Conservation (phyloP, 2,113 vertebrate species). For the Machaerirhynchus nigripectus region DNA sequence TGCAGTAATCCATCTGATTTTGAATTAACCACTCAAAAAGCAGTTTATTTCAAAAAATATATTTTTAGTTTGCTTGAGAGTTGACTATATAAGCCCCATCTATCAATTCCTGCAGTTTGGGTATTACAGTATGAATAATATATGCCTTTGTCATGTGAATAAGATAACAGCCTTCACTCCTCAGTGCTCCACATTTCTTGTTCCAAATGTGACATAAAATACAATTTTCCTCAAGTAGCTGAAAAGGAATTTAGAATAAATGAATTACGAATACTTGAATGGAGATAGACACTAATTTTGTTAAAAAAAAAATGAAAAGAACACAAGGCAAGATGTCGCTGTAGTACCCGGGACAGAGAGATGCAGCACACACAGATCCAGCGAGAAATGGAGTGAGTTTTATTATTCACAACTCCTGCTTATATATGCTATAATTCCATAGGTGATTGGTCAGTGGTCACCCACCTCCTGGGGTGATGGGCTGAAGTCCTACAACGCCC, state of each 20-base stretch:
- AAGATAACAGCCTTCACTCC: conserved; percentile 46
- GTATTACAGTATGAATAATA: conserved; percentile 55
- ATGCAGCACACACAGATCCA: no score
- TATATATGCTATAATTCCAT: no score
- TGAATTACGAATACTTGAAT: background rate
- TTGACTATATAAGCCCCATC: conserved; percentile 10
- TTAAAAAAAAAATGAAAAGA: background rate
- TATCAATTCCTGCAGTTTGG: conserved; percentile 32
- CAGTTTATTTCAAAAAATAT: conserved; percentile 31
- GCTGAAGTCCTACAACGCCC: no score
- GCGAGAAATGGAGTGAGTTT: no score
- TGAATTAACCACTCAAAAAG: conserved; percentile 33
- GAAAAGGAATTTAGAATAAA: conserved; percentile 26
- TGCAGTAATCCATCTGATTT: conserved; percentile 37
- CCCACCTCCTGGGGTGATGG: no score
- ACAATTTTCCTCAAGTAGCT: background rate
- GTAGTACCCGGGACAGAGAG: no score
- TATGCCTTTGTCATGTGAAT: background rate
- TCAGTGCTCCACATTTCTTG: background rate
- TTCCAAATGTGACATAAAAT: conserved; percentile 14
- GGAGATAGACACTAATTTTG: background rate
- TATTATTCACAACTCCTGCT: no score
- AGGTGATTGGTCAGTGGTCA: no score
- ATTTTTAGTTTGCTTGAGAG: conserved; percentile 3
- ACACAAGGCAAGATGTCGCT: no score